Conservation (phyloP, 2,888 invertebrate genomes). For the Pristionchus mayeri region DNA sequence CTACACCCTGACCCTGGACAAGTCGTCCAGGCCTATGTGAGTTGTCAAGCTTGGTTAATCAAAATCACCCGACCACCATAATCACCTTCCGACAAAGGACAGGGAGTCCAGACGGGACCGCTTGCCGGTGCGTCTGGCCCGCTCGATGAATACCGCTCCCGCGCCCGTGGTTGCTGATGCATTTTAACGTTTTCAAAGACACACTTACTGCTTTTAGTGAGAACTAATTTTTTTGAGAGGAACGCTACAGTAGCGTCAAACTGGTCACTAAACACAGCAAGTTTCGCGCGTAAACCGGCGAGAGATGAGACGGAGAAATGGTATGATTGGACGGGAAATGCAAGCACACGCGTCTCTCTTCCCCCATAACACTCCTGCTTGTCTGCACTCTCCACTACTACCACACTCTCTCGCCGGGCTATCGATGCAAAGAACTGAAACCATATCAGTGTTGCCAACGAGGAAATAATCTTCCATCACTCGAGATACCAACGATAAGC, state of each 20-base stretch:
- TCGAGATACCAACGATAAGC: not conserved
- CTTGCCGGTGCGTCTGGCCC: slow-evolving; percentile 47
- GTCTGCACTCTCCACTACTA: not conserved
- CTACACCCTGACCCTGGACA: not conserved
- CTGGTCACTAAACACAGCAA: slow-evolving; percentile 31
- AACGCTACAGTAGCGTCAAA: not conserved
- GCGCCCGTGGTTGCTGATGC: slow-evolving; percentile 47
- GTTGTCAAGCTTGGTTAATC: not conserved
- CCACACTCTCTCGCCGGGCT: not conserved
- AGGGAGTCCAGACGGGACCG: slow-evolving; percentile 44
- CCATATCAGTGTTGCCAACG: slow-evolving; percentile 24
- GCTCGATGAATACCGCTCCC: slow-evolving; percentile 45
- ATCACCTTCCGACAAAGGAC: slow-evolving; percentile 48
- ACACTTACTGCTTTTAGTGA: slow-evolving; percentile 33
- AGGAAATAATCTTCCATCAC: not conserved
- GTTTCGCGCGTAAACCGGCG: not conserved
- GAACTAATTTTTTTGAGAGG: not conserved
- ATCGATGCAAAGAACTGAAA: not conserved
- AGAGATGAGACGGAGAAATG: not conserved
- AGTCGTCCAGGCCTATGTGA: not conserved
- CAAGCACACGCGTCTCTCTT: slow-evolving; percentile 15
- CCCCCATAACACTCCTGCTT: slow-evolving; percentile 1
- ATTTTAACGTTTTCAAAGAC: not conserved
- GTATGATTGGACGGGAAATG: slow-evolving; percentile 1
- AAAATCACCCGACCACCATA: not conserved